Conservation (phyloP, 2,113 vertebrate species). For the Lathamus discolor region DNA sequence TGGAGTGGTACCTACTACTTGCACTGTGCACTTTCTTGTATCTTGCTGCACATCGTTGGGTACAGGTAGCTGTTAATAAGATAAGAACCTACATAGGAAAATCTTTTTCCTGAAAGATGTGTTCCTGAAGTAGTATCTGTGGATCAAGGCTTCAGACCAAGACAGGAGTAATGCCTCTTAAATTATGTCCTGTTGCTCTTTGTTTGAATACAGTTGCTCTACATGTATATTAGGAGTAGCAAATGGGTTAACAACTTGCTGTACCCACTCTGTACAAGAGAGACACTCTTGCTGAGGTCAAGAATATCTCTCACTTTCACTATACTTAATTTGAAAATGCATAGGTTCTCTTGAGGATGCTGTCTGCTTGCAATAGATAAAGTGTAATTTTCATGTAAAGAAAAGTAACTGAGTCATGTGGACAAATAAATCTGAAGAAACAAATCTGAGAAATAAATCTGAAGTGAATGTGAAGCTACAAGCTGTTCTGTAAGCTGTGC, state of each 20-base stretch:
- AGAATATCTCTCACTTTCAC: background rate
- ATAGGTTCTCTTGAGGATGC: background rate
- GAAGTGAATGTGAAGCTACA: background rate
- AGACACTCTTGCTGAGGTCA: background rate
- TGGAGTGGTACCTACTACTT: background rate
- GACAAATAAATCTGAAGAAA: background rate
- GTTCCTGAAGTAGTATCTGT: background rate
- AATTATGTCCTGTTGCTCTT: background rate
- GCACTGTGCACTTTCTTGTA: background rate
- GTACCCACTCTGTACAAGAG: background rate
- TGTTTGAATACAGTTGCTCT: background rate
- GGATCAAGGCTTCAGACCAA: background rate
- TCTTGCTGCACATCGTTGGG: background rate
- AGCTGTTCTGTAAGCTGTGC: background rate
- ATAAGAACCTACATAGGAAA: background rate
- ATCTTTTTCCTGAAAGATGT: too few species aligned
- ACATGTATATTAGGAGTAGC: background rate
- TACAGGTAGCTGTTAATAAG: background rate
- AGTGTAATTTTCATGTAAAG: background rate
- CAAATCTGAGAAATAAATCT: background rate
- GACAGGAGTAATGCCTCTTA: background rate
- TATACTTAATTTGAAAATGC: background rate
- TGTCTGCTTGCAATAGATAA: background rate
- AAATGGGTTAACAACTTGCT: background rate
- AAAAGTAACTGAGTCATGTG: background rate